These are phyloP conservation scores for Calameuta pallipes DNA, from an alignment of 2,888 invertebrate species.

Conservation along the genomic window DNA sequence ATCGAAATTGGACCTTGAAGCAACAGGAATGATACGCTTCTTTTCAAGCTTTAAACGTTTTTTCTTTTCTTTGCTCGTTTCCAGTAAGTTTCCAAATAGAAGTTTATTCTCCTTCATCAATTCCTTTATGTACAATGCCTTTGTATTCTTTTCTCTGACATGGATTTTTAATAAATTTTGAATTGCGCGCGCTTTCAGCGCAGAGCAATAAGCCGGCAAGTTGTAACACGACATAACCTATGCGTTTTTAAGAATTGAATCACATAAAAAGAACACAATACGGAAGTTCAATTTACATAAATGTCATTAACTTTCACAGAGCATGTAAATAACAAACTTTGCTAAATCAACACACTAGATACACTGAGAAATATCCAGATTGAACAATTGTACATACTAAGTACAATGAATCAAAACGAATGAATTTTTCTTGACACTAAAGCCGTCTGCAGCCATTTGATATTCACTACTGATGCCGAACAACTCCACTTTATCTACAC, in stretches of 20 bases:
- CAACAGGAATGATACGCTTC: conserved; percentile 10
- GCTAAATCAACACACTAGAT: not conserved
- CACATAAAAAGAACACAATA: not conserved
- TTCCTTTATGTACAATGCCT: not conserved
- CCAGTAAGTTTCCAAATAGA: conserved; percentile 68
- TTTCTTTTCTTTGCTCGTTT: conserved; percentile 67
- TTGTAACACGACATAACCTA: not conserved
- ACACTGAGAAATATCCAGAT: not conserved
- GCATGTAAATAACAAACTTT: not conserved
- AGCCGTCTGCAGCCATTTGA: not conserved
- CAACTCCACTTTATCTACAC: not conserved
- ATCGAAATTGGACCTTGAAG: conserved; percentile 9
- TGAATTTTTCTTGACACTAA: not conserved
- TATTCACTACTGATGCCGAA: not conserved
- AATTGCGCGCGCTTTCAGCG: not conserved
- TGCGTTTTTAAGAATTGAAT: not conserved
- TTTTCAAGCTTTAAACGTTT: conserved; percentile 45
- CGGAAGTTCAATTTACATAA: not conserved
- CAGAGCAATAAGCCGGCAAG: not conserved
- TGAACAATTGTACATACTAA: not conserved
- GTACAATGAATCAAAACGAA: not conserved
- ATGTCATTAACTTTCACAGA: not conserved
- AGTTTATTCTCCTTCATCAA: conserved; percentile 66
- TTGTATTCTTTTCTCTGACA: not conserved
- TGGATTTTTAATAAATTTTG: not conserved